These are phyloP conservation scores for Amphiprion clarkii DNA, from an alignment of 2,797 vertebrate genomes.

Conservation along the genomic window DNA sequence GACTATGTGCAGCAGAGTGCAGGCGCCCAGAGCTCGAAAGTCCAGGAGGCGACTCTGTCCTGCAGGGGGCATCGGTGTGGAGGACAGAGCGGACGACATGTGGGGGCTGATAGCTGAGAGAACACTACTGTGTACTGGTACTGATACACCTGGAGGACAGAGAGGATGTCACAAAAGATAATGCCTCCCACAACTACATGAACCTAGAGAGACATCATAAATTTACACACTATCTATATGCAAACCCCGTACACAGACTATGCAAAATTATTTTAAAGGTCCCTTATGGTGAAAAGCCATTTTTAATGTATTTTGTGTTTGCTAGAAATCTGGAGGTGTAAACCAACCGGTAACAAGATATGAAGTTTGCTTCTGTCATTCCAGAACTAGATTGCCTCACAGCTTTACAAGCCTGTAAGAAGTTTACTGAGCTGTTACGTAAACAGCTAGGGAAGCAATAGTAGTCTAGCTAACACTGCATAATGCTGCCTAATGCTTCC, in stretches of 20 bases:
- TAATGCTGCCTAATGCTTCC: no score
- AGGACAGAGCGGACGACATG: conserved; percentile 74
- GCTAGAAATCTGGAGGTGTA: no score
- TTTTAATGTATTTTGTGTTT: no score
- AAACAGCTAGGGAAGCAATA: no score
- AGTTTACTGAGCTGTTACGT: no score
- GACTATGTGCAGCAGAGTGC: conserved; percentile 79
- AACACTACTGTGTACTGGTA: conserved; percentile 84
- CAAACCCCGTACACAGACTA: background rate
- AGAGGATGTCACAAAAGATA: background rate
- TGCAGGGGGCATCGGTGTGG: conserved; percentile 38
- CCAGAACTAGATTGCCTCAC: no score
- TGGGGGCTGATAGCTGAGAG: conserved; percentile 83
- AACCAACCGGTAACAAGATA: no score
- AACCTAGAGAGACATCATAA: background rate
- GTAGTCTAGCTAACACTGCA: no score
- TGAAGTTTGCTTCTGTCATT: no score
- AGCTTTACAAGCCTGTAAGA: no score
- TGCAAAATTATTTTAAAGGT: no score
- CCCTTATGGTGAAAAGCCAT: no score
- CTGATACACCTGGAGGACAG: conserved; percentile 77
- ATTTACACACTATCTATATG: background rate
- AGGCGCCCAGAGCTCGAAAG: conserved; percentile 66
- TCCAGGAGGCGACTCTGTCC: conserved; percentile 79
- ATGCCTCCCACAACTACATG: background rate